These are phyloP conservation scores for Drosophila anceps DNA, from an alignment of 2,888 invertebrate species.

Conservation along the genomic window DNA sequence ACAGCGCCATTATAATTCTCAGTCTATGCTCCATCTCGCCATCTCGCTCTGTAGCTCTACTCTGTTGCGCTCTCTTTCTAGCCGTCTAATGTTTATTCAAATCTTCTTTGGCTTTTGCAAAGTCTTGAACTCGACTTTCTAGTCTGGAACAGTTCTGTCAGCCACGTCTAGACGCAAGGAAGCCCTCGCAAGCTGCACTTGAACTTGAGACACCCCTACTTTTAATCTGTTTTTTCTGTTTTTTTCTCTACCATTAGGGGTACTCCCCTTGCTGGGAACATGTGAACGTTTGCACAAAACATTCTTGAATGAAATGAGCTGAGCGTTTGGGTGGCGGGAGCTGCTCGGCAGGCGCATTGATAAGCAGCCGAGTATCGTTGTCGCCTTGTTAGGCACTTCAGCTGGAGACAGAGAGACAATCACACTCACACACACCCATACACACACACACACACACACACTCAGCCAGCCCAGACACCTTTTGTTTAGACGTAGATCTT, in stretches of 20 bases:
- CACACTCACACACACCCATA: slow-evolving; percentile 2
- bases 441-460: slow-evolving; percentile 13
- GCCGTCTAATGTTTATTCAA: slow-evolving; percentile 70
- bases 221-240: neutral
- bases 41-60: neutral
- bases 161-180: slow-evolving; percentile 50
- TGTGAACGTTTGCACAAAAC: slow-evolving; percentile 39
- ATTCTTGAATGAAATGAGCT: slow-evolving; percentile 50
- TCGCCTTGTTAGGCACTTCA: slow-evolving; percentile 31
- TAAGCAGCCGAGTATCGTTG: slow-evolving; percentile 43
- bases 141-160: slow-evolving; percentile 48
- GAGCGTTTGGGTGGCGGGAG: neutral
- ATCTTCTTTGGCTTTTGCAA: slow-evolving; percentile 31
- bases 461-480: slow-evolving; percentile 61
- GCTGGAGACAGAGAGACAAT: slow-evolving; percentile 13
- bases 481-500: slow-evolving; percentile 66
- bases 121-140: slow-evolving; percentile 40
- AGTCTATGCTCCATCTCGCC: slow-evolving; percentile 29
- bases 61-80: slow-evolving; percentile 1
- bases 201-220: slow-evolving; percentile 64
- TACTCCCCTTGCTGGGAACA: slow-evolving; percentile 10
- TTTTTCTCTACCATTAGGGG: slow-evolving; percentile 8
- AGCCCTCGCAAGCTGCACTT: slow-evolving; percentile 68
- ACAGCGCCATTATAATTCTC: slow-evolving; percentile 68
- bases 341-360: slow-evolving; percentile 14